Evolutionary conservation across 2,888 invertebrate genomes (phyloP), one percentile per base, ranked within the genome.

Genomic region (Trachelus tabidus): DNA sequence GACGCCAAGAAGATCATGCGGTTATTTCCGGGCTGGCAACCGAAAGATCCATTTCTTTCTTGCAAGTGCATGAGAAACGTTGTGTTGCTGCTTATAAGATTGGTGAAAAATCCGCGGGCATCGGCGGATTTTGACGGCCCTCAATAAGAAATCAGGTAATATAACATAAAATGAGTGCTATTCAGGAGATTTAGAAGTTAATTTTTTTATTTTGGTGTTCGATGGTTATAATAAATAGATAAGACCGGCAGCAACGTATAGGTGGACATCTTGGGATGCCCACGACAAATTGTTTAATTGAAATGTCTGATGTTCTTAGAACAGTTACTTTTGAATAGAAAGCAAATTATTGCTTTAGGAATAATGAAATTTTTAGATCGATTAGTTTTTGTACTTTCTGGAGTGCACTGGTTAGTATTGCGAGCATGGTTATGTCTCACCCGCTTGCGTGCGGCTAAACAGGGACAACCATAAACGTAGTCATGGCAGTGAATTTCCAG

Each of bases 21-120:
- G 56, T 56, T 23, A 56, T 23, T 56, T 56, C 56, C 56, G 56
- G 56, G 56, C 9, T 56, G 15, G 56, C 56, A 56, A 56, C 56
- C 15, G 23, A 56, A 23, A 56, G 56, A 23, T 23, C 56, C 56
- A 56, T 56, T 56, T 56, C 56, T 23, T 56, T 15, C 9, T 23
- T 23, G 23, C 23, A 23, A 56, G 56, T 9, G 2, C 6, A 2
- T 23, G 56, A 9, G 56, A 23, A 0, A 23, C 23, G 56, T 56
- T 23, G 2, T 56, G 56, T 23, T 56, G 56, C 23, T 56, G 56
- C 56, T 56, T 56, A 9, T 15, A 56, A 23, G 56, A 56, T 56
- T 23, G 56, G 33, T 34, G 74, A 73, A 73, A 56, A 76, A 78
- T 78, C 78, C 78, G 78, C 37, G 35, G 4, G 23, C 78, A 78